Base-by-base conservation (phyloP, 2,797 vertebrate species). In the Argyrosomus regius region DNA sequence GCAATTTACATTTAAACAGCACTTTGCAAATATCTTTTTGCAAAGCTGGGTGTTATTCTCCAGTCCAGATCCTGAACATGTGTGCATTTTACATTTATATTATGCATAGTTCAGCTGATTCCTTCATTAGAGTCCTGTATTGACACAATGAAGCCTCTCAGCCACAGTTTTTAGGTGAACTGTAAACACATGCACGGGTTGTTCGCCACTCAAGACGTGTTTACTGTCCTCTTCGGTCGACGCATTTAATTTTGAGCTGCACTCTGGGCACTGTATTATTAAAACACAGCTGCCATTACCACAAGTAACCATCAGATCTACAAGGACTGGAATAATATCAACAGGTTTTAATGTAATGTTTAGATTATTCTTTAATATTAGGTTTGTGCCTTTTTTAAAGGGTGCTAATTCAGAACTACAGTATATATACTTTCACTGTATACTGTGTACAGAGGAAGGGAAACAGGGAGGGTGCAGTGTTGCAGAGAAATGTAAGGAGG, bases 401-500 rank as follows among this genome's bases (percentile, higher is more conserved):
- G 35, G 22, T 24, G 12, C 12, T 20, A 28, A 13, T 24, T 2
- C 6, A 60, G 24, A 64, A 22, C 13, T 28, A 5, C 45, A 72
- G 1, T 46, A 9, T 39, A 54, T 41, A 10, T 39, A 6, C 6
- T 43, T 24, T 61, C 46, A 50, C 11, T 65, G 57, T 54, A 9
- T 52, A 61, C 31, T 69, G 39, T 69, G 35, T 61, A 59, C 60
- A 58, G 64, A 48, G 20, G 18, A 48, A 39, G 67, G 71, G 35
- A 8, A 39, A 39, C 35, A 35, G 35, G 35, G 35, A 39, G 35
- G 35, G 35, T 39, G 35, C 35, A 7, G 35, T 8, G 62, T 67
- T 87, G 66, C 62, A 61, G 74, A 68, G 66, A 72, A 74, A 82
- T 56, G 18, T 24, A 60, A 59, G 45, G 28, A 24, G 71, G 61